A percentile compares a stretch with the other conserved stretches of the same genome.
phyloP scores from a whole-genome alignment of 2,113 vertebrate species.

The Pachycephala philippinensis region DNA sequence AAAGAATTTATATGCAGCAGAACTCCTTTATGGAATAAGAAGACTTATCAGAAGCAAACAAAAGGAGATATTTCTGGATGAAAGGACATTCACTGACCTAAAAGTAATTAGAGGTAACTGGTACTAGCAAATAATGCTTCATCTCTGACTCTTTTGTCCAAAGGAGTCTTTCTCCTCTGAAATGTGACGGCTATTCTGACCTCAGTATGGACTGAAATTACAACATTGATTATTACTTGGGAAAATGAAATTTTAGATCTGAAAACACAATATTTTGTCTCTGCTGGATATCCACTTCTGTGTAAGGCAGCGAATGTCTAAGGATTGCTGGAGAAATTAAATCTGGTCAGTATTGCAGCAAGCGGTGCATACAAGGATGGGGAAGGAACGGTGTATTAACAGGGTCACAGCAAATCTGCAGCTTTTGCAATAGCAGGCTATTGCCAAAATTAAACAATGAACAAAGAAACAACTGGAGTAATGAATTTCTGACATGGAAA shows the following conservation, averaged over 20 bases:
- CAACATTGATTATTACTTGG: background rate
- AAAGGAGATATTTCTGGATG: background rate
- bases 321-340: background rate
- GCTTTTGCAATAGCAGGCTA: background rate
- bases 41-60: background rate
- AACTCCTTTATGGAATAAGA: background rate
- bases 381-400: background rate
- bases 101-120: background rate
- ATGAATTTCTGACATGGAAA: background rate
- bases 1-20: background rate
- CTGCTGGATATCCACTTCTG: accelerated
- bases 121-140: background rate
- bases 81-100: background rate
- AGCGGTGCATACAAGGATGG: background rate
- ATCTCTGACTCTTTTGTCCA: background rate
- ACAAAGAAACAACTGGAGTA: background rate
- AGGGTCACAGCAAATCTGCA: background rate
- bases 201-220: background rate
- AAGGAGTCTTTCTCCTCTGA: background rate
- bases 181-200: background rate
- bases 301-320: background rate
- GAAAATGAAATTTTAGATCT: background rate
- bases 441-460: background rate
- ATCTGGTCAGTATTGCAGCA: background rate
- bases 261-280: background rate